A percentile compares a stretch with the other conserved stretches of the same genome.
Conservation (phyloP, 2,888 invertebrate genomes). For the Helleia helle region DNA sequence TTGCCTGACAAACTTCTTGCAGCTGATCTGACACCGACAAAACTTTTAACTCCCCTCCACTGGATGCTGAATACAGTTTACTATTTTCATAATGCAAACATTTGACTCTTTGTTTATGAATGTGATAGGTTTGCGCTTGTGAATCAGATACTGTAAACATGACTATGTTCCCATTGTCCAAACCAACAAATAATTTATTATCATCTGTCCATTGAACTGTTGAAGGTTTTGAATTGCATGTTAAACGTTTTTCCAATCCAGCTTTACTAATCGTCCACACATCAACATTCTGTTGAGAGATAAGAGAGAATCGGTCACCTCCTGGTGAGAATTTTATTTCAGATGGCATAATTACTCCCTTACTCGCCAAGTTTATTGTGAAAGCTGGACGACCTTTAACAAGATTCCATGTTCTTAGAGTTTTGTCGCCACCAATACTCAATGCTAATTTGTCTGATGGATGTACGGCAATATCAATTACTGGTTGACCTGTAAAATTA, state of each 20-base stretch:
- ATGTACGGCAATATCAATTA: slow-evolving; percentile 87
- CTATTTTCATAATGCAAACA: slow-evolving; percentile 72
- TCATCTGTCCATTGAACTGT: slow-evolving; percentile 80
- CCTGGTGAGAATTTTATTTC: slow-evolving; percentile 82
- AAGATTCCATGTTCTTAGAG: slow-evolving; percentile 94
- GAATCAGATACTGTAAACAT: slow-evolving; percentile 71
- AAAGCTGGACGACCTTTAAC: slow-evolving; percentile 93
- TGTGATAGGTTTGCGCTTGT: slow-evolving; percentile 57
- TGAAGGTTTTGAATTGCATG: slow-evolving; percentile 80
- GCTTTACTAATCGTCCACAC: slow-evolving; percentile 88
- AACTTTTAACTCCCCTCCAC: slow-evolving; percentile 85
- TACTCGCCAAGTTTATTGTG: slow-evolving; percentile 87
- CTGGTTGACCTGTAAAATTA: slow-evolving; percentile 63
- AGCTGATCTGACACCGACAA: slow-evolving; percentile 71
- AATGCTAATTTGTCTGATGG: slow-evolving; percentile 92
- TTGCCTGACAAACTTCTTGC: slow-evolving; percentile 71
- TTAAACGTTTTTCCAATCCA: slow-evolving; percentile 78
- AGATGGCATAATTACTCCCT: slow-evolving; percentile 65
- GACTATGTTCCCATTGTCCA: slow-evolving; percentile 82
- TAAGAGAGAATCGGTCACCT: slow-evolving; percentile 84
- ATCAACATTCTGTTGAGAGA: slow-evolving; percentile 81
- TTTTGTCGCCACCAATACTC: slow-evolving; percentile 88
- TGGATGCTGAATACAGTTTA: slow-evolving; percentile 81
- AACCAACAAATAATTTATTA: slow-evolving; percentile 77
- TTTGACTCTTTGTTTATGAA: slow-evolving; percentile 80